Base-by-base conservation (phyloP, 2,113 vertebrate genomes). In the Pollimyrus isidori region DNA sequence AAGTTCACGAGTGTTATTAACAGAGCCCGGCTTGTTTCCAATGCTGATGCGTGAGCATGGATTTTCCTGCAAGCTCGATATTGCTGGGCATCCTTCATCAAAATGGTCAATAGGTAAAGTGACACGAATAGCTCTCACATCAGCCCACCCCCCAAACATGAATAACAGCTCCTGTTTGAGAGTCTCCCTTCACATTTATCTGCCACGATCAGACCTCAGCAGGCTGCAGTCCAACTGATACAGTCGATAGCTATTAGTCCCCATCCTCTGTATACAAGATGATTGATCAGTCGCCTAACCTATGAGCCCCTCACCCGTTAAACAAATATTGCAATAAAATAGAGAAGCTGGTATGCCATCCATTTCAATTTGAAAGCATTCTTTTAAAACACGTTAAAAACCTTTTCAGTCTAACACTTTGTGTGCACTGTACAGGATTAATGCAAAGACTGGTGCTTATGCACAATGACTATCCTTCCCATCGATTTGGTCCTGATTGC, bases 21-120 rank as follows among this genome's bases (percentile, higher is more conserved):
- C 30, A 23, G 35, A 42, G 17, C 21, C 21, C 6, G 46, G 23
- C 45, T 48, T 85, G 53, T 62, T 83, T 45, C 50, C 80, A 86
- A 85, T 82, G 56, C 56, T 86, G 65, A 15, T 73, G 7, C 58
- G 45, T 49, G 45, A 86, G 86, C 49, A 89, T 89, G 56, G 42
- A 89, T 65, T 86, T 50, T 69, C 23, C 42, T 69, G 35, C 45
- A 35, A 69, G 82, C 23, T 85, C 53, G 19, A 85, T 89, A 58
- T 89, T 89, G 35, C 39, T 88, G 88, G n/a, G 88, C 76, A 39
- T 82, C 88, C 53, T 62, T 89, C 30, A 85, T 89, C 42, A 85
- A 56, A 50, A 42, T 48, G 80, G 19, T 42, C 42, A 48, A 69
- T 86, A 65, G 52, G n/a, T 48, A 65, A 69, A 89, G 56, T 86